phyloP scores from a whole-genome alignment of 1,140 invertebrate species.

The Bicyclus anynana region DNA sequence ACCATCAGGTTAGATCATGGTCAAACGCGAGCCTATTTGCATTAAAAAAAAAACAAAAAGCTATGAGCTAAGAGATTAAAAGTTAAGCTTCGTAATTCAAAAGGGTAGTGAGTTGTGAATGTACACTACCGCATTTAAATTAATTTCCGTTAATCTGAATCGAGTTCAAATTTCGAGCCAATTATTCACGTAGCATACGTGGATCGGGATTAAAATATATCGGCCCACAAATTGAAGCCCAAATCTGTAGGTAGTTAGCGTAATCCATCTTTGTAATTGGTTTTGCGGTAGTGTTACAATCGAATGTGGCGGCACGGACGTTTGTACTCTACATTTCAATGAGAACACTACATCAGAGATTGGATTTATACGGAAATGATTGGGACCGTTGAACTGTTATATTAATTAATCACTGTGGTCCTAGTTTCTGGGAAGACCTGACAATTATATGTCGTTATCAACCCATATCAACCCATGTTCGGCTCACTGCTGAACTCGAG shows the following conservation, averaged over 20 bases:
- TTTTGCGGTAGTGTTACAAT: conserved; percentile 33
- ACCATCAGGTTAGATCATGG: no score
- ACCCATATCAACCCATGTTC: no score
- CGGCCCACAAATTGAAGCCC: conserved; percentile 54
- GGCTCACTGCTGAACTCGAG: no score
- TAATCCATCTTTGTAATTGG: conserved; percentile 61
- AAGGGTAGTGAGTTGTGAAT: not conserved
- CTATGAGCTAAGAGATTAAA: no score
- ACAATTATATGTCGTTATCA: no score
- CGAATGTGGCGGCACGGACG: conserved; percentile 14
- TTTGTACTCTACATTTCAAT: conserved; percentile 17
- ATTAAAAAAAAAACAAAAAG: no score
- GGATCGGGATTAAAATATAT: conserved; percentile 68
- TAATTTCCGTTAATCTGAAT: conserved; percentile 42
- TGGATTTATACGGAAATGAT: not conserved
- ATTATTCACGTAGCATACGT: conserved; percentile 55
- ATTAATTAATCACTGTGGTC: no score
- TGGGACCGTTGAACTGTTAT: no score
- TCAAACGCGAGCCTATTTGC: no score
- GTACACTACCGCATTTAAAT: conserved; percentile 15
- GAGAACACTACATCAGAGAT: not conserved
- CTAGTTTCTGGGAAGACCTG: no score
- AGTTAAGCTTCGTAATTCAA: no score
- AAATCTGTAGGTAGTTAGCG: conserved; percentile 48
- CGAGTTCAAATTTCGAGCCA: conserved; percentile 37